These are phyloP conservation scores for Pseudorectes ferrugineus DNA, from an alignment of 2,113 vertebrate species.

Conservation along the genomic window DNA sequence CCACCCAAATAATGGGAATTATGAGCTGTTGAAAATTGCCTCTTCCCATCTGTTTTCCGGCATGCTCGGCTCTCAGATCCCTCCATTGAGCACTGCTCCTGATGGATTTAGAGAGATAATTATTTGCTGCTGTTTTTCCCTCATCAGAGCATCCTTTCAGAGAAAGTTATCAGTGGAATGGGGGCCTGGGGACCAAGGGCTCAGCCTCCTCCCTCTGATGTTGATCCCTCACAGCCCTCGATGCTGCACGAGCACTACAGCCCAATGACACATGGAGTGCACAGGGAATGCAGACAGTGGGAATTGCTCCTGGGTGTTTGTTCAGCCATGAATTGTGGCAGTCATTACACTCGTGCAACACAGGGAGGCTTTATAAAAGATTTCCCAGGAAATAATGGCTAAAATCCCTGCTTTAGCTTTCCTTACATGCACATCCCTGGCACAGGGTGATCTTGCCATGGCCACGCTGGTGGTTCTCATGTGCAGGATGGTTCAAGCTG, in stretches of 20 bases:
- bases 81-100: neutral
- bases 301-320: neutral
- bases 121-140: neutral
- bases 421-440: neutral
- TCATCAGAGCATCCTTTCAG: neutral
- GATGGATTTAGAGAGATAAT: neutral
- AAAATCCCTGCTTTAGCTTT: neutral
- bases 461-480: rapidly evolving
- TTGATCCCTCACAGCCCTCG: neutral
- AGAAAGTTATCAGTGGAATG: neutral
- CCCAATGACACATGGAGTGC: neutral
- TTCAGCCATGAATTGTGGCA: neutral
- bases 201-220: neutral
- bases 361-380: neutral
- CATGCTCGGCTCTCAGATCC: neutral
- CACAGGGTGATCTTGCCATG: neutral
- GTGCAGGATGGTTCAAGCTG: neutral
- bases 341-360: neutral
- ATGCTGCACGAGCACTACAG: neutral
- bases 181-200: neutral
- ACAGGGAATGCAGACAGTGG: neutral
- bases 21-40: neutral
- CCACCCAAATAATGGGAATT: neutral
- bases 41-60: neutral
- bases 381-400: neutral